Evolutionary conservation across 2,888 invertebrate genomes (phyloP).

Genomic region (Podotricha telesiphe): DNA sequence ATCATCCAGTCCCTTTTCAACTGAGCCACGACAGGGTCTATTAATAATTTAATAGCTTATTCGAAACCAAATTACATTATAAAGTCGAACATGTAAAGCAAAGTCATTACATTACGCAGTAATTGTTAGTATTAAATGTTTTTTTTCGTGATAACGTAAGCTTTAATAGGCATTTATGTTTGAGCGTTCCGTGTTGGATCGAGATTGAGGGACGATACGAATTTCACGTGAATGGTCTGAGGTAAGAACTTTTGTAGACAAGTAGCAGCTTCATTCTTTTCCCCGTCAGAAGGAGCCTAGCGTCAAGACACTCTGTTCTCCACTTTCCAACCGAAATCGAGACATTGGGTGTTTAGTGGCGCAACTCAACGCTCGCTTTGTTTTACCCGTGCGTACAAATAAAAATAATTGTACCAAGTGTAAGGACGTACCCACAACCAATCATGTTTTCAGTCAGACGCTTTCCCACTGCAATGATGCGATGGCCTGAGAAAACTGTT

Average conservation of each 20-base stretch:
- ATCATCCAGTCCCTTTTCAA: background rate
- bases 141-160: constrained; percentile 48
- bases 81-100: constrained; percentile 13
- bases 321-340: no score
- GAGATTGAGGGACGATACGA: constrained; percentile 74
- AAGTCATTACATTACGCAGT: constrained; percentile 12
- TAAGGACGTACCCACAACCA: no score
- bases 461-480: no score
- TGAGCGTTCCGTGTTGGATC: constrained; percentile 71
- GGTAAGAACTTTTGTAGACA: constrained; percentile 27
- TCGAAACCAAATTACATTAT: constrained; percentile 19
- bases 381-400: no score
- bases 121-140: constrained; percentile 48
- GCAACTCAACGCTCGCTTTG: no score
- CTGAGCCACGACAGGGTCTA: background rate
- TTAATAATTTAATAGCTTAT: constrained; percentile 10
- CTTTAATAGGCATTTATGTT: constrained; percentile 55
- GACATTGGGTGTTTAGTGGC: no score
- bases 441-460: no score
- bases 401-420: no score
- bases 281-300: no score
- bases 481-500: no score
- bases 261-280: no score
- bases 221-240: constrained; percentile 43
- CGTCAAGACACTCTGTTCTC: no score